A percentile compares a stretch with the other conserved stretches of the same genome.
These are phyloP conservation scores for Sparus aurata DNA, from an alignment of 2,797 vertebrate species.

Conservation along the genomic window DNA sequence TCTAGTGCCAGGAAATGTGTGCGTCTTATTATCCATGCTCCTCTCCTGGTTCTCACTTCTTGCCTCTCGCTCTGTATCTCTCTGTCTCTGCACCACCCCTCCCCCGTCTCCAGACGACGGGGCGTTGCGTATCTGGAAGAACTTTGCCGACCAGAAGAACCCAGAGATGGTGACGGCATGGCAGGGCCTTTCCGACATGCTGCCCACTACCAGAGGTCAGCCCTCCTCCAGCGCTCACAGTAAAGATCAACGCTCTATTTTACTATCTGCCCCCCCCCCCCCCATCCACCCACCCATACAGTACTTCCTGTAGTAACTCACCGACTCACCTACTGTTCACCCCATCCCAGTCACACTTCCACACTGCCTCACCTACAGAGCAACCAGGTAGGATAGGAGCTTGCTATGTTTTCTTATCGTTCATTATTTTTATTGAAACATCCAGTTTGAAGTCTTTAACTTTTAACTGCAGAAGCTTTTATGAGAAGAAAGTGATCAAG, in stretches of 20 bases:
- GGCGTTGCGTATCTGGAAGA: slow-evolving; percentile 97
- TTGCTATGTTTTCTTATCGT: background rate
- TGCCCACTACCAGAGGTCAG: slow-evolving; percentile 96
- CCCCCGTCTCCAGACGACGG: slow-evolving; percentile 88
- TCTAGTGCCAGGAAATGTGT: background rate
- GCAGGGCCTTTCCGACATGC: slow-evolving; percentile 98
- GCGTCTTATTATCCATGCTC: background rate
- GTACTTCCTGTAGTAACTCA: slow-evolving; percentile 2
- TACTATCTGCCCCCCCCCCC: slow-evolving; percentile 21
- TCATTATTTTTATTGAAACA: background rate
- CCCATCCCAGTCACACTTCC: slow-evolving; percentile 34
- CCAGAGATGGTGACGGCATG: slow-evolving; percentile 99
- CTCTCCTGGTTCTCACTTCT: background rate
- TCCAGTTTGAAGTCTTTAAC: background rate
- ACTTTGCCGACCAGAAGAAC: slow-evolving; percentile 98
- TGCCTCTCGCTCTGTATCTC: background rate
- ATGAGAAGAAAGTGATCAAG: background rate
- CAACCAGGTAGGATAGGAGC: slow-evolving; percentile 5
- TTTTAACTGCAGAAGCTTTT: background rate
- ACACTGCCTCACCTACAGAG: slow-evolving; percentile 6
- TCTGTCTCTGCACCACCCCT: background rate
- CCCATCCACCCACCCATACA: slow-evolving; percentile 21
- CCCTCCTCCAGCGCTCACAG: slow-evolving; percentile 69
- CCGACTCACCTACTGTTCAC: background rate
- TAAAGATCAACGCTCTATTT: slow-evolving; percentile 74